phyloP scores from a whole-genome alignment of 2,113 vertebrate species.

The Percopsis transmontana region DNA sequence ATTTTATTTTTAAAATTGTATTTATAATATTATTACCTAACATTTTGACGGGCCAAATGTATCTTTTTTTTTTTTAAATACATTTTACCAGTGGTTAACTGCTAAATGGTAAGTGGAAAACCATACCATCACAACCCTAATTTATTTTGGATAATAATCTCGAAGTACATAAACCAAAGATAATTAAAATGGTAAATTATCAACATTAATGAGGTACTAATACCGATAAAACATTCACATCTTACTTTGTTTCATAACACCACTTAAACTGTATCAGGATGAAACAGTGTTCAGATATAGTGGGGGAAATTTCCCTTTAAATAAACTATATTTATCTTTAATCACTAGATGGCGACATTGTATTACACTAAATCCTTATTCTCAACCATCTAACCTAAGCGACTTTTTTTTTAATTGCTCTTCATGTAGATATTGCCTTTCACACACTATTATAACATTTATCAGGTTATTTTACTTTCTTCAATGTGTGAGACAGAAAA shows the following conservation, averaged over 20 bases:
- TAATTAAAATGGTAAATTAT: no score
- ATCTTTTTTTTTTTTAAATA: no score
- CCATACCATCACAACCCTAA: no score
- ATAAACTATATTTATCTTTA: neutral
- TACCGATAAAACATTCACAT: neutral
- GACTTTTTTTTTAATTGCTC: neutral
- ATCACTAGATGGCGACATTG: conserved; percentile 71
- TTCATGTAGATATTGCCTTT: neutral
- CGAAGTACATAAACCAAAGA: no score
- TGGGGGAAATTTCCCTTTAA: neutral
- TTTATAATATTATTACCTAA: no score
- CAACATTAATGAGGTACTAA: no score
- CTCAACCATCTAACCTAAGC: no score
- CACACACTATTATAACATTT: neutral
- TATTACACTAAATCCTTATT: conserved; percentile 1
- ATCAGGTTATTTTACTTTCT: neutral
- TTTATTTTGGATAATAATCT: no score
- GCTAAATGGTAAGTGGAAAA: no score
- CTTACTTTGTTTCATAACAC: neutral
- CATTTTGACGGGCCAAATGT: no score
- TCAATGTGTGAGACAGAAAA: conserved; percentile 10
- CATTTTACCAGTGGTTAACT: no score
- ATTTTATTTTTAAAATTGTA: no score
- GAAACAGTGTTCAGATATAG: neutral
- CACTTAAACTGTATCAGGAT: neutral